These are phyloP conservation scores for Hippoglossus hippoglossus DNA, from an alignment of 2,797 vertebrate genomes.

Conservation along the genomic window DNA sequence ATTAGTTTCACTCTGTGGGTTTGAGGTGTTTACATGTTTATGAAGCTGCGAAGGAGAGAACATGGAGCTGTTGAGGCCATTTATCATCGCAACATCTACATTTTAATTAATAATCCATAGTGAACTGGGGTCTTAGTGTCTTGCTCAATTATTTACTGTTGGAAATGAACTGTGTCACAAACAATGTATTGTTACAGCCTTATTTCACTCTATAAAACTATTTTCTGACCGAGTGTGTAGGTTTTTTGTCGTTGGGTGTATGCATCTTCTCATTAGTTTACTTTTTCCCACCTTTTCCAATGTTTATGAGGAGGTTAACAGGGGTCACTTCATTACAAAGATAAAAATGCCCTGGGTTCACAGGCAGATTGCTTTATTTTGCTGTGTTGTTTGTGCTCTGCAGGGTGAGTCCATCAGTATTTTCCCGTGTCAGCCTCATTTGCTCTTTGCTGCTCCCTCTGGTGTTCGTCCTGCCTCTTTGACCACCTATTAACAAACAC, in stretches of 20 bases:
- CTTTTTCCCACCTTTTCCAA: constrained; percentile 43
- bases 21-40: constrained; percentile 63
- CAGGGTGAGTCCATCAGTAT: constrained; percentile 56
- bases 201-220: neutral
- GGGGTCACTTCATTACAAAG: constrained; percentile 62
- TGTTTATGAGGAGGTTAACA: constrained; percentile 60
- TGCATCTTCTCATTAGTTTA: constrained; percentile 34
- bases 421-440: constrained; percentile 33
- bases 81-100: constrained; percentile 16
- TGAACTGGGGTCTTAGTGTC: constrained; percentile 16
- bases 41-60: constrained; percentile 18
- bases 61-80: constrained; percentile 7
- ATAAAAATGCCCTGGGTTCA: constrained; percentile 50
- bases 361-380: constrained; percentile 28
- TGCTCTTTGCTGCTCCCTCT: constrained; percentile 65
- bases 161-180: neutral
- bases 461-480: constrained; percentile 54
- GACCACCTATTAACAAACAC: constrained; percentile 70
- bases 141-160: constrained; percentile 7
- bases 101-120: constrained; percentile 17
- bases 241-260: constrained; percentile 25
- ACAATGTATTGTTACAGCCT: constrained; percentile 13
- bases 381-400: constrained; percentile 54
- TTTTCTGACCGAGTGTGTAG: constrained; percentile 7
- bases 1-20: constrained; percentile 56